These are phyloP conservation scores for Kryptopterus vitreolus DNA, from an alignment of 2,797 vertebrate species.

Conservation along the genomic window DNA sequence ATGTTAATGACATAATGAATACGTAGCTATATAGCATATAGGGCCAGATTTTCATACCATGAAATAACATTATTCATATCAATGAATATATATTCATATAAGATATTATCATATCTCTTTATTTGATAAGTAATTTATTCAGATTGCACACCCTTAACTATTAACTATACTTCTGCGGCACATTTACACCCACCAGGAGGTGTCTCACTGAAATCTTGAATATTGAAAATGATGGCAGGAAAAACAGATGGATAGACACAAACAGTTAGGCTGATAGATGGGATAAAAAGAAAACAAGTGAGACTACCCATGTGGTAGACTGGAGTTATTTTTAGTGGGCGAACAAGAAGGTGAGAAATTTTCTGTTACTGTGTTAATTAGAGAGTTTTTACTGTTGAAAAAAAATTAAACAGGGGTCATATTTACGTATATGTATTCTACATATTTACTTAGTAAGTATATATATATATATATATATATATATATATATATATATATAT, in stretches of 20 bases:
- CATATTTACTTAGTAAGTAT: too few species aligned
- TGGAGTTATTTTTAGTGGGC: conserved; percentile 14
- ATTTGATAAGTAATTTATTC: conserved; percentile 2
- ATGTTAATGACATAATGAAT: neutral
- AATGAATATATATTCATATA: too few species aligned
- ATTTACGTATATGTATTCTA: too few species aligned
- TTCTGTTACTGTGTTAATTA: neutral
- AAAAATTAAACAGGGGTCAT: too few species aligned
- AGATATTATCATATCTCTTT: too few species aligned
- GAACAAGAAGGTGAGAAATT: conserved; percentile 19
- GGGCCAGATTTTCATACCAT: neutral
- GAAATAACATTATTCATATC: conserved; percentile 1
- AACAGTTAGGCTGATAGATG: conserved; percentile 5
- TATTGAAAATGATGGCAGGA: neutral
- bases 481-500: too few species aligned
- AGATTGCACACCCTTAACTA: neutral
- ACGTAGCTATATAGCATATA: neutral
- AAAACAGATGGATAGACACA: conserved; percentile 24
- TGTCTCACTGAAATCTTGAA: conserved; percentile 5
- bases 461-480: too few species aligned
- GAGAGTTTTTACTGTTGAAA: too few species aligned
- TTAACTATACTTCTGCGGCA: conserved; percentile 19
- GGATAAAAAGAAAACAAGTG: neutral
- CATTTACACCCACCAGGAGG: conserved; percentile 24
- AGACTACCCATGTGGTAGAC: conserved; percentile 3